Evolutionary conservation across 1,140 invertebrate genomes (phyloP), one percentile per base, ranked within the genome.

Genomic region (Meteorus sp.): DNA sequence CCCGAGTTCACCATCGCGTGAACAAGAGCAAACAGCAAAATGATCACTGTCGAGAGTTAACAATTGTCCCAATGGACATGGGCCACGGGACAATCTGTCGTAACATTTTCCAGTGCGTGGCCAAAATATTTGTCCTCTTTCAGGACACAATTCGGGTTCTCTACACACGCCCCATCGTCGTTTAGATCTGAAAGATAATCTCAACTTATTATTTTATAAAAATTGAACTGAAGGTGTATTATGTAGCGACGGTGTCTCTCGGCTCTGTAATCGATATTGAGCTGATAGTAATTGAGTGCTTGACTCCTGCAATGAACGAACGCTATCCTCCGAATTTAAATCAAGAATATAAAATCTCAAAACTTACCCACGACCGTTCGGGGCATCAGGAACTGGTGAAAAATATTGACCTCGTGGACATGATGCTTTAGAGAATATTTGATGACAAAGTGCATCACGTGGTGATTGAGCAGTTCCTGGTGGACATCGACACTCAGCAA

Each of bases 401-500:
- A 90, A 89, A 76, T 87, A 90, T 62, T 88, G 84, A n/a, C 87
- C 87, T 2, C 74, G 65, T 0, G 83, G 72, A 66, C 90, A 92
- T 0, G 89, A 88, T 0, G 88, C 89, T 50, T 76, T 78, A 17
- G 87, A 83, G 64, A 89, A 92, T 37, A 92, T 82, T 51, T 83
- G 80, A 76, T 91, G 84, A 68, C 90, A 92, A 22, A 85, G 75
- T 2, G 78, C 77, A 35, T 83, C 82, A 25, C 74, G 65, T 0
- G 78, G 69, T 17, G 75, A 80, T 52, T 89, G 85, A 0, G 89
- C 88, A 0, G 87, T 88, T 39, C 88, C 86, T 0, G 90, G 90
- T 1, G 90, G 89, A 75, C 90, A 92, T 50, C 87, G 84, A 73
- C 90, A 92, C 69, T 90, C 88, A 0, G 88, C 88, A 0, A 83